These are phyloP conservation scores for Oscheius sp. DNA, from an alignment of 2,888 invertebrate genomes.

Conservation along the genomic window DNA sequence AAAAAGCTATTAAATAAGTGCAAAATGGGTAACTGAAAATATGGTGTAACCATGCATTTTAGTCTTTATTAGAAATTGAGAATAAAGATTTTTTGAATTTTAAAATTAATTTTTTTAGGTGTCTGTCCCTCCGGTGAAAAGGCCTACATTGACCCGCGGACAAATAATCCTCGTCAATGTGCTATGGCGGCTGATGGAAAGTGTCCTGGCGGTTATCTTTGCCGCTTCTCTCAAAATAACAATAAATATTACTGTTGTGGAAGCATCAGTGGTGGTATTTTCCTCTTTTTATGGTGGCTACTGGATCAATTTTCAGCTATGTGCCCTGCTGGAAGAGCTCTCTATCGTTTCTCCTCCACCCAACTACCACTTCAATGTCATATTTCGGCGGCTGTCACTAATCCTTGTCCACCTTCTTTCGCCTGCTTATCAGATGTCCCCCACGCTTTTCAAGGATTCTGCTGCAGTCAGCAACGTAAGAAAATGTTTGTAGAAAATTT, in stretches of 20 bases:
- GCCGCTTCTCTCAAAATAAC: slow-evolving; percentile 50
- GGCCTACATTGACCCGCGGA: slow-evolving; percentile 54
- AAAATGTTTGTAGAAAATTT: neutral
- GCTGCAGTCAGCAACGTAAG: slow-evolving; percentile 54
- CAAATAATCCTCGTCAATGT: slow-evolving; percentile 51
- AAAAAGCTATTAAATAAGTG: no score
- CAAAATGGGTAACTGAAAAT: no score
- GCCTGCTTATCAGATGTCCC: slow-evolving; percentile 50
- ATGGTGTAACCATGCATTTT: no score
- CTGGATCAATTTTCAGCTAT: slow-evolving; percentile 28
- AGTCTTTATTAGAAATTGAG: no score
- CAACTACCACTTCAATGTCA: slow-evolving; percentile 53
- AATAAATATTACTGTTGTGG: slow-evolving; percentile 58
- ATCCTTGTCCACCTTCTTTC: slow-evolving; percentile 48
- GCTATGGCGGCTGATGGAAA: slow-evolving; percentile 54
- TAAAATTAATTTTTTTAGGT: slow-evolving; percentile 33
- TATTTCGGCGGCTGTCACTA: slow-evolving; percentile 37
- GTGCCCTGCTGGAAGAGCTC: slow-evolving; percentile 50
- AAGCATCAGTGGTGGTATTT: slow-evolving; percentile 39
- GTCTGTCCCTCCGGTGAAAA: slow-evolving; percentile 57
- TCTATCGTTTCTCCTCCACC: slow-evolving; percentile 49
- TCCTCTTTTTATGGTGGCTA: neutral
- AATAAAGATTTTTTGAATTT: no score
- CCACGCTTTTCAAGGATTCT: slow-evolving; percentile 54
- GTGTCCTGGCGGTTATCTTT: slow-evolving; percentile 50